Conservation (phyloP, 2,888 invertebrate species). For the Athripsodes cinereus region DNA sequence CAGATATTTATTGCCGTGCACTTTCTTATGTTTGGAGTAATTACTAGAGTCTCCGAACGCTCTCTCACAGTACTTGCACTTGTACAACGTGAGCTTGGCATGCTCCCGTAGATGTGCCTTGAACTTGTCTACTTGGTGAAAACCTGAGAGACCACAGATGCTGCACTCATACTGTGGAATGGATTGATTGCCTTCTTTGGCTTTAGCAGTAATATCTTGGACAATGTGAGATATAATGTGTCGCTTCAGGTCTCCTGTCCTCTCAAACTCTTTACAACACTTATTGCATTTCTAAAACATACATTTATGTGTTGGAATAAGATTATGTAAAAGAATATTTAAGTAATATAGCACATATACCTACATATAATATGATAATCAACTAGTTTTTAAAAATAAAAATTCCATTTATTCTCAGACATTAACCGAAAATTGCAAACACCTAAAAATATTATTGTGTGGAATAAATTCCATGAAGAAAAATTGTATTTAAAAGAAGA, state of each 20-base stretch:
- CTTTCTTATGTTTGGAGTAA: constrained; percentile 49
- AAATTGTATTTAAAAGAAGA: too few species aligned
- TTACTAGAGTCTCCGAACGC: constrained; percentile 49
- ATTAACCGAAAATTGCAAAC: not conserved
- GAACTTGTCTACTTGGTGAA: constrained; percentile 41
- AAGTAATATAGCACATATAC: too few species aligned
- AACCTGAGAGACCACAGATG: constrained; percentile 38
- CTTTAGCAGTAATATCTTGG: constrained; percentile 39
- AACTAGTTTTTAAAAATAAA: too few species aligned
- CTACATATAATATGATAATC: too few species aligned
- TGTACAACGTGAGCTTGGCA: constrained; percentile 45
- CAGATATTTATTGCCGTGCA: constrained; percentile 39
- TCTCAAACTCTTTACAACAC: constrained; percentile 41
- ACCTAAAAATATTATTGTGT: too few species aligned
- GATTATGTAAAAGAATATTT: too few species aligned
- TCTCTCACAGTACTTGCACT: constrained; percentile 46
- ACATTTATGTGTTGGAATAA: too few species aligned
- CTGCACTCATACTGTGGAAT: constrained; percentile 40
- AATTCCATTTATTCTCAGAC: not conserved
- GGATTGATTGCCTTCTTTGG: constrained; percentile 37
- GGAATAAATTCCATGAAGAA: too few species aligned
- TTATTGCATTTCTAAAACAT: constrained; percentile 40
- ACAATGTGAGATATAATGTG: constrained; percentile 48
- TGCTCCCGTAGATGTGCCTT: constrained; percentile 46
- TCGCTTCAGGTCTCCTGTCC: constrained; percentile 44